A percentile compares a stretch with the other conserved stretches of the same genome.
phyloP scores from a whole-genome alignment of 2,888 invertebrate genomes.

The Chouioia cunea region DNA sequence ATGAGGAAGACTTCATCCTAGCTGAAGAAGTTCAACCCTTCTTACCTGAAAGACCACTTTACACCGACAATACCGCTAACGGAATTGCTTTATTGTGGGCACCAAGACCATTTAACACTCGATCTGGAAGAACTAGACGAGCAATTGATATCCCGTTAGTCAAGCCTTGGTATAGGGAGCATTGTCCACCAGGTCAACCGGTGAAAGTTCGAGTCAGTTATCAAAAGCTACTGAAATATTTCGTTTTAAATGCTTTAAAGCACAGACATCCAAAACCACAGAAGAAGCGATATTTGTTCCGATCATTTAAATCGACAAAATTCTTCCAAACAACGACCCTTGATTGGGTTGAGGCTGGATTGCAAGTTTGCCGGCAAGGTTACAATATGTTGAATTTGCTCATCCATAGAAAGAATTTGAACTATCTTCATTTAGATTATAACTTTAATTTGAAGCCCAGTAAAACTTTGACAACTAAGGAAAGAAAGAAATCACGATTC shows the following conservation, averaged over 20 bases:
- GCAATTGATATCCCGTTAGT: slow-evolving; percentile 98
- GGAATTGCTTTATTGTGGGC: slow-evolving; percentile 98
- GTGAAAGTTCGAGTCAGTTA: slow-evolving; percentile 99
- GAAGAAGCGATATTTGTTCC: slow-evolving; percentile 97
- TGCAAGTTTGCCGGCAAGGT: slow-evolving; percentile 98
- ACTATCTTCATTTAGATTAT: slow-evolving; percentile 99
- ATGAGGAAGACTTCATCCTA: slow-evolving; percentile 93
- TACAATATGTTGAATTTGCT: slow-evolving; percentile 99
- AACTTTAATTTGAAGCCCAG: slow-evolving; percentile 99
- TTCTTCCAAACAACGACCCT: slow-evolving; percentile 99
- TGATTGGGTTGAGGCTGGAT: slow-evolving; percentile 99
- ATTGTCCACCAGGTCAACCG: slow-evolving; percentile 95
- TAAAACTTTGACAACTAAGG: slow-evolving; percentile 98
- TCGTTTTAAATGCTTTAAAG: slow-evolving; percentile 96
- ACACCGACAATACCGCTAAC: slow-evolving; percentile 99
- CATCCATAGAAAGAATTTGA: slow-evolving; percentile 99
- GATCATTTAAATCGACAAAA: slow-evolving; percentile 99
- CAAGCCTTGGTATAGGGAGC: slow-evolving; percentile 97
- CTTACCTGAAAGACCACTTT: slow-evolving; percentile 93
- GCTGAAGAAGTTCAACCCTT: slow-evolving; percentile 93
- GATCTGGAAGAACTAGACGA: slow-evolving; percentile 91
- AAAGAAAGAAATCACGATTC: slow-evolving; percentile 97
- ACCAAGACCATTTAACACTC: slow-evolving; percentile 96
- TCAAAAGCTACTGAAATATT: slow-evolving; percentile 98
- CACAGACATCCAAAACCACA: slow-evolving; percentile 98